Evolutionary conservation across 37 sponge, comb jelly and placozoan genomes (phyloP).

Genomic region (Aphrocallistes beatrix): DNA sequence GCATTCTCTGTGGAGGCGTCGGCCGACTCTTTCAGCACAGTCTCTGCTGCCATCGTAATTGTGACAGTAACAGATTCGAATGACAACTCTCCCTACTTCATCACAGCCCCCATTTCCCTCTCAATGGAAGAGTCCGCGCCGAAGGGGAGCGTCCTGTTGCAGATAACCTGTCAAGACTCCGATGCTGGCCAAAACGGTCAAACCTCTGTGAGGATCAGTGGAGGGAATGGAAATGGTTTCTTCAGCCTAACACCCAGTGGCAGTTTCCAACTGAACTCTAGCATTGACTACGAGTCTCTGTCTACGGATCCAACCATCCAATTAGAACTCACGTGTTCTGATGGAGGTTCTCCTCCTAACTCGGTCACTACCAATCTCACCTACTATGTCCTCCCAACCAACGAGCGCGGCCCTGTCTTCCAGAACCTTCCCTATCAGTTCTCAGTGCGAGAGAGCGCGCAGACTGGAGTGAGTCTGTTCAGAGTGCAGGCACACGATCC

Average conservation of each 20-base stretch:
- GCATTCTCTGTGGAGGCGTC: slow-evolving; percentile 3
- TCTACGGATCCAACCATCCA: background rate
- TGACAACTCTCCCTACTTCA: background rate
- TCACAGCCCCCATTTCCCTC: background rate
- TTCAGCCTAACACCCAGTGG: background rate
- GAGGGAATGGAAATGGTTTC: background rate
- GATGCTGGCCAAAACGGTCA: background rate
- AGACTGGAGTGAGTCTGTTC: background rate
- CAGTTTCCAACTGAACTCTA: background rate
- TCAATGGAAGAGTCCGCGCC: background rate
- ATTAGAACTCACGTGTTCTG: background rate
- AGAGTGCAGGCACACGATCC: background rate
- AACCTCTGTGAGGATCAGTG: background rate
- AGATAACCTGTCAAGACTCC: background rate
- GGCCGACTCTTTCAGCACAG: background rate
- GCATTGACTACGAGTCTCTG: background rate
- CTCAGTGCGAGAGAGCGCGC: background rate
- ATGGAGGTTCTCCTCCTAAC: background rate
- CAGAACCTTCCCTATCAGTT: background rate
- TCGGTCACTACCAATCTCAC: slow-evolving; percentile 6
- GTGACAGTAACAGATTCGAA: background rate
- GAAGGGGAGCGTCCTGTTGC: background rate
- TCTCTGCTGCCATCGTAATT: background rate
- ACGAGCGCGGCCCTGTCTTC: slow-evolving; percentile 10
- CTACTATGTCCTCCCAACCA: background rate